Evolutionary conservation across 1,140 invertebrate species (phyloP), one percentile per base, ranked within the genome.

Genomic region (Drosophila pectinifera): DNA sequence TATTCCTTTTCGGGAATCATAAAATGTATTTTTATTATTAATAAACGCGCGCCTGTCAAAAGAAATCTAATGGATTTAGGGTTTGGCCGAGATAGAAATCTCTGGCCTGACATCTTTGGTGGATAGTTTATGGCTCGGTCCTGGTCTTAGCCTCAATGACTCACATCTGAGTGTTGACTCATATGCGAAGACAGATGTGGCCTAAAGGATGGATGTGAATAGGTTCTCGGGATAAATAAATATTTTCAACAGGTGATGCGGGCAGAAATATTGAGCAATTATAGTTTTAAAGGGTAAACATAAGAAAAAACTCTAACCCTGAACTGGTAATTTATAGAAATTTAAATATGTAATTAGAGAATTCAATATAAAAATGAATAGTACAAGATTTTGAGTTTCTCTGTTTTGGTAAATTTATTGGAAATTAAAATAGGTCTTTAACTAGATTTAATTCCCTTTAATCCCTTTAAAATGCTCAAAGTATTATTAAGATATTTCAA

Each of bases 21-120:
- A 75, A 86, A 82, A 81, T 78, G 45, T 64, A 76, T 62, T 80
- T 86, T 81, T 86, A 85, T 78, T 83, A 83, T 86, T 86, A 86
- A 86, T 86, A 86, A 86, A 78, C 82, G 43, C 57, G 56, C 39
- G 69, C 34, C 82, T 81, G 82, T 84, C 80, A 86, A 78, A 81
- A 63, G 69, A 72, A 72, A 75, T 78, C 82, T 86, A 86, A 86
- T 86, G 78, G 82, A 72, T 78, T 64, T 46, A 39, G 72, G 76
- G 64, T 49, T 68, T 43, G 20, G 13, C 45, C n/a, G 45, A 68
- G 82, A 86, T 86, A 86, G 51, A 70, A 86, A 86, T 86, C 82
- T 78, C 48, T 64, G 51, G 49, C 41, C 69, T 55, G 68, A 74
- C 78, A 78, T 77, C 59, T 77, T 77, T 72, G 67, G 59, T 70